A percentile compares a stretch with the other conserved stretches of the same genome.
Conservation (phyloP, 2,888 invertebrate species). For the Catocala sponsa region DNA sequence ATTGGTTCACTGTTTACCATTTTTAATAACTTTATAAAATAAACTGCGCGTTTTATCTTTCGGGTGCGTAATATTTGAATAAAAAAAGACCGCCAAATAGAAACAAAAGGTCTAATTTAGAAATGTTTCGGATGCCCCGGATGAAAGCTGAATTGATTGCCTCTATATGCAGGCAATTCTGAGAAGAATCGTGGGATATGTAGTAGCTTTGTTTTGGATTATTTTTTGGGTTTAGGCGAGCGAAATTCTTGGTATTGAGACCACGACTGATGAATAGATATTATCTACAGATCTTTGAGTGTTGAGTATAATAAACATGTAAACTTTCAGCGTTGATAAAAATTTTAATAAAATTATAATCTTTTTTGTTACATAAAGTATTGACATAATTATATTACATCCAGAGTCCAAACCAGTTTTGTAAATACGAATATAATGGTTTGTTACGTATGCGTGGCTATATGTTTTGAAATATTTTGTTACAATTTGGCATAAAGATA, state of each 20-base stretch:
- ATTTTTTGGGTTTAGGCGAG: background rate
- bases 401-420: no score
- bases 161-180: slow-evolving; percentile 27
- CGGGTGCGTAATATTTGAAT: slow-evolving; percentile 44
- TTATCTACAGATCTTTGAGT: no score
- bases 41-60: slow-evolving; percentile 22
- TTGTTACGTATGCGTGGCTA: no score
- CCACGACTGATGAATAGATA: background rate
- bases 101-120: slow-evolving; percentile 57
- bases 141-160: slow-evolving; percentile 46
- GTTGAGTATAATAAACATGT: no score
- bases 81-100: slow-evolving; percentile 37
- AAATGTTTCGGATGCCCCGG: slow-evolving; percentile 45
- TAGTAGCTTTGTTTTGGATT: slow-evolving; percentile 12
- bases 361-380: no score
- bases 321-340: no score
- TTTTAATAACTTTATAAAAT: slow-evolving; percentile 5
- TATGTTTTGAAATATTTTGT: no score
- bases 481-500: no score
- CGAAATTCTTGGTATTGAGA: background rate
- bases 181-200: slow-evolving; percentile 27
- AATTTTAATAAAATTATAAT: no score
- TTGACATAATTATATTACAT: no score
- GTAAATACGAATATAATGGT: no score
- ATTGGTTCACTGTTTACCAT: slow-evolving; percentile 5